A percentile compares a stretch with the other conserved stretches of the same genome.
phyloP scores from a whole-genome alignment of 1,140 invertebrate genomes.

The Nautilus pompilius region DNA sequence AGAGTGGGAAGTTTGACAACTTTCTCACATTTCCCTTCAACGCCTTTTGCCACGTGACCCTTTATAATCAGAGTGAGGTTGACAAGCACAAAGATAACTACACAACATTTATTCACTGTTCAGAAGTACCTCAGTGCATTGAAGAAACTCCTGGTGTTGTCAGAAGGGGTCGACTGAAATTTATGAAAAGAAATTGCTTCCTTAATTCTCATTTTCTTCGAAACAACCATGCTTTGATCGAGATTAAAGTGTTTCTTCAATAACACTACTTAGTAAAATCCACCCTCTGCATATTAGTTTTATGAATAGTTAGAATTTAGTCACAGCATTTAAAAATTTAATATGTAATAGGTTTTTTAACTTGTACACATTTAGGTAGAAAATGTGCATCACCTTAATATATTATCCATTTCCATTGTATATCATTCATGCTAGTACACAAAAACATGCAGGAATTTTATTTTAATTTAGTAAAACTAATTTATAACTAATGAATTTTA shows the following conservation, averaged over 20 bases:
- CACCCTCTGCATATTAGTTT: too few species aligned
- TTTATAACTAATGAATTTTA: too few species aligned
- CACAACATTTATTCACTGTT: slow-evolving; percentile 8
- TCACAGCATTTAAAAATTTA: too few species aligned
- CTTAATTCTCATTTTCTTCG: slow-evolving; percentile 10
- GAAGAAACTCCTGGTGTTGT: neutral
- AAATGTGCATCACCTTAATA: too few species aligned
- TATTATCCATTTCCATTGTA: too few species aligned
- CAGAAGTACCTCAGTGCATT: slow-evolving; percentile 9
- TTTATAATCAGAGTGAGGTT: neutral
- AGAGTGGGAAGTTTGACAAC: slow-evolving; percentile 18
- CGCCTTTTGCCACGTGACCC: slow-evolving; percentile 5
- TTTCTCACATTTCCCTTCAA: slow-evolving; percentile 19
- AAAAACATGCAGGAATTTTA: too few species aligned
- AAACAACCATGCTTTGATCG: slow-evolving; percentile 10
- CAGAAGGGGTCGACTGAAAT: slow-evolving; percentile 12
- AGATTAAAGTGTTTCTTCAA: slow-evolving; percentile 9
- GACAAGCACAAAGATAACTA: neutral
- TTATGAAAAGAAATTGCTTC: slow-evolving; percentile 15
- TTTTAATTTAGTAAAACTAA: too few species aligned
- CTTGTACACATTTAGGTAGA: too few species aligned
- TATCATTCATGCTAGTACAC: too few species aligned
- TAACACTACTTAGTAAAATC: too few species aligned
- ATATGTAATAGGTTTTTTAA: too few species aligned
- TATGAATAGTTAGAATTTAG: too few species aligned